These are phyloP conservation scores for Nomada flava DNA, from an alignment of 2,888 invertebrate genomes.

Conservation along the genomic window DNA sequence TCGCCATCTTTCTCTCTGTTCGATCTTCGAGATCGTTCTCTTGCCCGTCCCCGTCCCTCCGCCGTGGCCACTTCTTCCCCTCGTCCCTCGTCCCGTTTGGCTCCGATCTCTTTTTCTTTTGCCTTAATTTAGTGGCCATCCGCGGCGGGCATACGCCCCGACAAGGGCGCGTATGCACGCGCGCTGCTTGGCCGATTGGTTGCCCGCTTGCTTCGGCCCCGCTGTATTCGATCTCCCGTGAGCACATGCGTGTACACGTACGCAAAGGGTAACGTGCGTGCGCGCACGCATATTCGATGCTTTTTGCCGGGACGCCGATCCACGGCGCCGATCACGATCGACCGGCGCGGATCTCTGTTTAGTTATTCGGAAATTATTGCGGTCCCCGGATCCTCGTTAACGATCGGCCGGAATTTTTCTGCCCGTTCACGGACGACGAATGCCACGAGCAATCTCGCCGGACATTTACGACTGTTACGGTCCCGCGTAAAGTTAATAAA, in stretches of 20 bases:
- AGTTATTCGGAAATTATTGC: conserved; percentile 63
- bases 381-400: conserved; percentile 42
- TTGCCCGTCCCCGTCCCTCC: conserved; percentile 3
- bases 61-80: conserved; percentile 13
- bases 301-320: conserved; percentile 54
- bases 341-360: conserved; percentile 48
- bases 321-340: conserved; percentile 49
- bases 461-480: conserved; percentile 32
- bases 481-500: conserved; percentile 26
- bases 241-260: conserved; percentile 28
- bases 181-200: conserved; percentile 27
- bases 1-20: conserved; percentile 19
- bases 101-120: conserved; percentile 77
- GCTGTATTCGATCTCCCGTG: background rate
- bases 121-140: conserved; percentile 80
- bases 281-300: conserved; percentile 54
- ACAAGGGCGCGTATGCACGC: conserved; percentile 66
- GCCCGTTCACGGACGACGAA: background rate
- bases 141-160: conserved; percentile 67
- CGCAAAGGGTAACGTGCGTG: conserved; percentile 57
- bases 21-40: conserved; percentile 31
- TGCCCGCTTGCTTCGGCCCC: background rate
- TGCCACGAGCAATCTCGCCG: conserved; percentile 4
- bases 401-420: conserved; percentile 43
- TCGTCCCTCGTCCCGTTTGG: conserved; percentile 53